Evolutionary conservation across 2,113 vertebrate genomes (phyloP).

Genomic region (Colinus virginianus): DNA sequence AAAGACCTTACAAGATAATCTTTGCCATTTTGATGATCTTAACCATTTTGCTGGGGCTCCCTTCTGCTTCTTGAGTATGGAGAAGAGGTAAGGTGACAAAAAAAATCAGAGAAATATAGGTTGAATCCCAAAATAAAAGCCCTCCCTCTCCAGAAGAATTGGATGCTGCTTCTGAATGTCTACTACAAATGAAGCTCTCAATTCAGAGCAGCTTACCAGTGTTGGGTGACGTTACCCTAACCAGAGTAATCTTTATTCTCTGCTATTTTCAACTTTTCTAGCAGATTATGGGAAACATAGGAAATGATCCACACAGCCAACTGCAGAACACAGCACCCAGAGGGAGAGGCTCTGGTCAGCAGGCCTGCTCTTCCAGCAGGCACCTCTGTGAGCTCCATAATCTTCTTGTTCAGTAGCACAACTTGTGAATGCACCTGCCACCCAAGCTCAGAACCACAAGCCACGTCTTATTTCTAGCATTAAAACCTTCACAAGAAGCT

Average conservation of each 20-base stretch:
- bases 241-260: neutral
- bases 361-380: neutral
- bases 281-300: neutral
- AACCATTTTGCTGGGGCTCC: neutral
- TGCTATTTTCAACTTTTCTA: neutral
- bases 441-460: neutral
- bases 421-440: fast-evolving
- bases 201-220: neutral
- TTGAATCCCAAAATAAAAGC: neutral
- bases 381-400: neutral
- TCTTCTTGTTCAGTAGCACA: neutral
- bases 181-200: neutral
- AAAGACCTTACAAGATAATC: no score
- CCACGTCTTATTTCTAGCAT: neutral
- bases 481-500: neutral
- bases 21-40: neutral
- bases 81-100: neutral
- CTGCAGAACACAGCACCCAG: neutral
- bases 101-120: neutral
- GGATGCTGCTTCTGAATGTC: neutral
- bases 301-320: neutral
- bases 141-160: neutral
- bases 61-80: neutral
- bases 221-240: neutral
- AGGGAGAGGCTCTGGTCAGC: neutral